phyloP scores from a whole-genome alignment of 2,888 invertebrate species.

The Papilio elwesi region DNA sequence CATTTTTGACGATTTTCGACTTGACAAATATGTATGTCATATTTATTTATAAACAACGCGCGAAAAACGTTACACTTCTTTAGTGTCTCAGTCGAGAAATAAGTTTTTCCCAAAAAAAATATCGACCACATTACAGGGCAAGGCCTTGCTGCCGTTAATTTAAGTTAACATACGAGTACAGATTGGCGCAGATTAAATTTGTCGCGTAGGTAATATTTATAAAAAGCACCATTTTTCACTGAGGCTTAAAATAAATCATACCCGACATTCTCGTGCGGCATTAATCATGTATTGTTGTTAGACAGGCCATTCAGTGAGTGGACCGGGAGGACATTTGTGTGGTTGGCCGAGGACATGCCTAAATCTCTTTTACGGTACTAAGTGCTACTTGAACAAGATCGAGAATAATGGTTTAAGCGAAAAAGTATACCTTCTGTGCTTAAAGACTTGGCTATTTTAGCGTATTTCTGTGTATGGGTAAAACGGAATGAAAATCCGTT shows the following conservation, averaged over 20 bases:
- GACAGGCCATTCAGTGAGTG: slow-evolving; percentile 12
- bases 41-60: too few species aligned
- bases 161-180: not conserved
- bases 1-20: too few species aligned
- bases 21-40: too few species aligned
- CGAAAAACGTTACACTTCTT: too few species aligned
- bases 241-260: slow-evolving; percentile 19
- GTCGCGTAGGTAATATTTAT: slow-evolving; percentile 5
- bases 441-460: too few species aligned
- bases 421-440: not conserved
- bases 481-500: too few species aligned
- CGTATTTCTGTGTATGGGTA: too few species aligned
- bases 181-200: slow-evolving; percentile 20
- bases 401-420: not conserved
- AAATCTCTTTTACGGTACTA: slow-evolving; percentile 9
- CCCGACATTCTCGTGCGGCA: slow-evolving; percentile 17
- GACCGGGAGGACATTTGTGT: slow-evolving; percentile 4
- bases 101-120: not conserved
- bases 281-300: slow-evolving; percentile 29
- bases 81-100: too few species aligned
- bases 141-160: not conserved
- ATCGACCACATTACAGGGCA: not conserved
- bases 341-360: not conserved
- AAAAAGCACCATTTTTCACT: slow-evolving; percentile 18
- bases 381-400: not conserved